A percentile compares a stretch with the other conserved stretches of the same genome.
Conservation (phyloP, 2,113 vertebrate genomes). For the Pristiophorus japonicus region DNA sequence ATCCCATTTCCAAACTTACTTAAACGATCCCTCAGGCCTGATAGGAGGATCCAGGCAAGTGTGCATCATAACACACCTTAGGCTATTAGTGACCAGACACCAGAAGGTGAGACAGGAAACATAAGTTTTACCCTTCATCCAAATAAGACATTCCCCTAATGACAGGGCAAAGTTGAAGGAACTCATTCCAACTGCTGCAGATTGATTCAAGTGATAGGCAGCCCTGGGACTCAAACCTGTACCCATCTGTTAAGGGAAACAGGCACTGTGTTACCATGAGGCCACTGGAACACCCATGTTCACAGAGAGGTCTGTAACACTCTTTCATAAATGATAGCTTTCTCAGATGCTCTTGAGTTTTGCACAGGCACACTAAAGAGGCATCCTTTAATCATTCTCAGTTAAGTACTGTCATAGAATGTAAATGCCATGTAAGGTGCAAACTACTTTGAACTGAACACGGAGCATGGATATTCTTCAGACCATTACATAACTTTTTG, state of each 20-base stretch:
- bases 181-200: background rate
- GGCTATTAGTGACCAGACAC: background rate
- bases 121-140: background rate
- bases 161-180: background rate
- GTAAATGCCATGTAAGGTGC: background rate
- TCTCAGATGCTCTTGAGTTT: background rate
- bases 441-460: background rate
- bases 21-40: no score
- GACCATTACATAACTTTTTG: background rate
- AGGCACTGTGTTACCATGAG: background rate
- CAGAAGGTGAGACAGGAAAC: background rate
- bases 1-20: background rate
- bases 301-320: background rate
- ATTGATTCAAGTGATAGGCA: background rate
- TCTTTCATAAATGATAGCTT: background rate
- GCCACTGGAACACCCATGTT: background rate
- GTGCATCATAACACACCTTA: background rate
- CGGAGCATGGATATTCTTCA: background rate
- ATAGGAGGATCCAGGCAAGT: background rate
- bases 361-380: background rate
- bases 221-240: background rate
- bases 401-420: background rate
- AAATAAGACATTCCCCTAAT: background rate
- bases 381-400: background rate
- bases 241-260: background rate